Percentiles rank a stretch among this genome's conserved stretches.
phyloP scores from a whole-genome alignment of 2,888 invertebrate genomes.

The Odontothrips loti region DNA sequence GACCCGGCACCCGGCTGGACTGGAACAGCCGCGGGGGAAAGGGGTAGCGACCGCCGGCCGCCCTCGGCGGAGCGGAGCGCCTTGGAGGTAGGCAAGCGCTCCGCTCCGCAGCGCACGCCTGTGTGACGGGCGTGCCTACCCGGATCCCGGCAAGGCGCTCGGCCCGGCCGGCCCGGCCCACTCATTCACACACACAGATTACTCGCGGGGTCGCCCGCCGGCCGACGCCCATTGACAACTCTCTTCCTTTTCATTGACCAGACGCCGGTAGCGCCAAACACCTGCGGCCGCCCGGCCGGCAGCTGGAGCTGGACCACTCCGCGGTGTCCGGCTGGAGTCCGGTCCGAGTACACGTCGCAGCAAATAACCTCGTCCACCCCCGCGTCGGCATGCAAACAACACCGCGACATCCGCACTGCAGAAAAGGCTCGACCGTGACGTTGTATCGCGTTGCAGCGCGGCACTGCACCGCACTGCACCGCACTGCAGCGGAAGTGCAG shows the following conservation, averaged over 20 bases:
- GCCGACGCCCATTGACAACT: conserved; percentile 1
- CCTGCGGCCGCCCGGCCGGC: not conserved
- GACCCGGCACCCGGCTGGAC: no score
- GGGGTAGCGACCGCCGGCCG: no score
- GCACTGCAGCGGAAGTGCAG: not conserved
- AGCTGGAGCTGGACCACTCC: not conserved
- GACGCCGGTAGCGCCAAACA: no score
- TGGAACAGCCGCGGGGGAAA: no score
- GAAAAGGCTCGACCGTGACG: not conserved
- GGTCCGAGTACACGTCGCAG: not conserved
- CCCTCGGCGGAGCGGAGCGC: not conserved
- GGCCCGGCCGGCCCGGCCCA: not conserved
- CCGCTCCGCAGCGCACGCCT: not conserved
- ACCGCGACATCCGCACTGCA: not conserved
- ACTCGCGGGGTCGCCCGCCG: not conserved
- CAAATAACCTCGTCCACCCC: not conserved
- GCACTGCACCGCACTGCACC: not conserved
- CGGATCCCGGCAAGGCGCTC: not conserved
- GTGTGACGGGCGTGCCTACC: not conserved
- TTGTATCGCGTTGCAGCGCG: not conserved
- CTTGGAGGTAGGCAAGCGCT: not conserved
- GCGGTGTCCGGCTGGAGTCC: not conserved
- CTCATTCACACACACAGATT: not conserved
- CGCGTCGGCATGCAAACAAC: not conserved
- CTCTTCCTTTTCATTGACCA: not conserved